phyloP scores from a whole-genome alignment of 2,113 vertebrate species.

The Lamprologus speciosus region DNA sequence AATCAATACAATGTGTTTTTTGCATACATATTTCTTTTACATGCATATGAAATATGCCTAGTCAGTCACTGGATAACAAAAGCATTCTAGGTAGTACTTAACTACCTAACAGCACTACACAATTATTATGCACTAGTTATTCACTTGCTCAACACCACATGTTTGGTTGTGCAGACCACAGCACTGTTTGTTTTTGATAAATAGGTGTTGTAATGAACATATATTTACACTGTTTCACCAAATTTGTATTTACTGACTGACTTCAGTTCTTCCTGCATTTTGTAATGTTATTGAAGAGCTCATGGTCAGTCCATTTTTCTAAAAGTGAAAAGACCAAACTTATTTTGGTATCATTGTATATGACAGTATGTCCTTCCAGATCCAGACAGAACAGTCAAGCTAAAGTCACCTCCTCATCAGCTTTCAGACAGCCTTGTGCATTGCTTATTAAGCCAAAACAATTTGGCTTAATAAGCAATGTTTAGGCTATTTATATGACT shows the following conservation, averaged over 20 bases:
- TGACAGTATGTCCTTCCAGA: slow-evolving; percentile 22
- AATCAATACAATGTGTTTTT: neutral
- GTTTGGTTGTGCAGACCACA: neutral
- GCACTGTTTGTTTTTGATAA: neutral
- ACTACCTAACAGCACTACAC: neutral
- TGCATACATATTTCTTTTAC: neutral
- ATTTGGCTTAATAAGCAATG: neutral
- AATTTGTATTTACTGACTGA: neutral
- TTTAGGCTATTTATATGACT: neutral
- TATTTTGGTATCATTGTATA: neutral
- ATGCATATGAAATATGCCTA: neutral
- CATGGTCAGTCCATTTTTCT: neutral
- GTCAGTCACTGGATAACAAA: neutral
- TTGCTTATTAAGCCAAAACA: neutral
- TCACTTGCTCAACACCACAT: neutral
- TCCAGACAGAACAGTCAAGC: slow-evolving; percentile 11
- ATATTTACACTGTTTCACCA: neutral
- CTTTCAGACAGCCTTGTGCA: neutral
- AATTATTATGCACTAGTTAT: neutral
- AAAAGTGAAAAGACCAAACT: neutral
- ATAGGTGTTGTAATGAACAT: neutral
- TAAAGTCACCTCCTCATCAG: slow-evolving; percentile 28
- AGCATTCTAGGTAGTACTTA: neutral
- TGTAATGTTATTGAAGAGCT: neutral
- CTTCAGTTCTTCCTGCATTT: neutral